A percentile compares a stretch with the other conserved stretches of the same genome.
Evolutionary conservation across 2,888 invertebrate species (phyloP).

Genomic region (Ellobium chinense): DNA sequence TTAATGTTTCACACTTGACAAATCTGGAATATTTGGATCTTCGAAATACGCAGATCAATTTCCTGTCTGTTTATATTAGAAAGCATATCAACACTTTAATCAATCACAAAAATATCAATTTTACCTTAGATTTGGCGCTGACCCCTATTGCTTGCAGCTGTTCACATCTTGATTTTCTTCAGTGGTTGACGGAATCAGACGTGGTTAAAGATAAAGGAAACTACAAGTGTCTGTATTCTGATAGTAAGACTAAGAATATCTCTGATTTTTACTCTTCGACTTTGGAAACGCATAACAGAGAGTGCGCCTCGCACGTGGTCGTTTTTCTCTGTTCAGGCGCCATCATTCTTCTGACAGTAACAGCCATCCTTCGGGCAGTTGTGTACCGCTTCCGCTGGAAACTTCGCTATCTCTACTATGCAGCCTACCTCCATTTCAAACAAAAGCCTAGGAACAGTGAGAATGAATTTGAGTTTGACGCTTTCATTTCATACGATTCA

Average conservation of each 20-base stretch:
- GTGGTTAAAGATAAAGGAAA: too few relatives aligned
- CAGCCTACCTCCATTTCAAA: conserved; percentile 4
- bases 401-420: conserved; percentile 32
- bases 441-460: neutral
- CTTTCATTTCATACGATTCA: conserved; percentile 40
- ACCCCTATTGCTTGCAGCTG: conserved; percentile 40
- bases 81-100: conserved; percentile 19
- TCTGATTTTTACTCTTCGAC: neutral
- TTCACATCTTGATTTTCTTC: conserved; percentile 31
- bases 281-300: neutral
- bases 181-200: conserved; percentile 30
- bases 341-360: neutral
- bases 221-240: conserved; percentile 8
- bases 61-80: conserved; percentile 7
- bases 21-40: conserved; percentile 17
- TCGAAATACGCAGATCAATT: neutral
- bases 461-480: conserved; percentile 39
- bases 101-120: neutral
- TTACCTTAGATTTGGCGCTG: conserved; percentile 23
- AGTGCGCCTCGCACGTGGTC: neutral
- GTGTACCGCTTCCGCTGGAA: conserved; percentile 29
- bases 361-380: neutral
- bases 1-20: conserved; percentile 8
- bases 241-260: neutral
- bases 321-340: neutral